Base-by-base conservation (phyloP, 2,888 invertebrate genomes). In the Phytoseiulus persimilis region DNA sequence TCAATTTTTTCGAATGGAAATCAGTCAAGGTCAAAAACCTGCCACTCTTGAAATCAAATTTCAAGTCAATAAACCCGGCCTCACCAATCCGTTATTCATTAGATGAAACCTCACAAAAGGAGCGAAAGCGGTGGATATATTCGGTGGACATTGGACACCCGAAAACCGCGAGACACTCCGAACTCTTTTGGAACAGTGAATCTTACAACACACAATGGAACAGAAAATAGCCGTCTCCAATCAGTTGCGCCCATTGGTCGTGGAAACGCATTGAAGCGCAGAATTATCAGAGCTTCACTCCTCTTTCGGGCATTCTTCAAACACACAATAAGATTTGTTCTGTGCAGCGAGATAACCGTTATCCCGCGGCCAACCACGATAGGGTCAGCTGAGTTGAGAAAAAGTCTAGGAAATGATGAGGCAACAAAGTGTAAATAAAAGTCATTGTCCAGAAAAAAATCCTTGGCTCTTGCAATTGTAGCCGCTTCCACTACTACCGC, bases 391-490 rank as follows among this genome's bases (percentile, higher is more conserved):
- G 65, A 28, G 65, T 65, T 65, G 5, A 65, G 65, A 65, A 65
- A 65, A 3, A 1, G 14, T 11, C 65, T 65, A 65, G 65, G 65
- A 65, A 65, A 65, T 65, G 65, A 65, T 65, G 65, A 65, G 65
- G 65, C 65, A 65, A 65, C 65, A 65, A 65, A 65, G 65, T 65
- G 65, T 65, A 65, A 65, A 65, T 65, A 65, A 65, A 65, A 65
- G 65, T 65, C 65, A 65, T 65, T 65, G 65, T 65, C 65, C 65
- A 65, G 65, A 65, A 65, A 39, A n/a, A 65, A 65, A 65, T 65
- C 65, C 65, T 65, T 65, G 65, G 28, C 65, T 65, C 18, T 65
- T 65, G 65, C 65, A 65, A 65, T 65, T 23, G 14, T 28, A 65
- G 65, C 28, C 65, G 65, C 65, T 65, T 65, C 65, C 18, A 65